Percentiles rank a stretch among this genome's conserved stretches.
phyloP scores from a whole-genome alignment of 2,113 vertebrate genomes.

The Archilochus colubris region DNA sequence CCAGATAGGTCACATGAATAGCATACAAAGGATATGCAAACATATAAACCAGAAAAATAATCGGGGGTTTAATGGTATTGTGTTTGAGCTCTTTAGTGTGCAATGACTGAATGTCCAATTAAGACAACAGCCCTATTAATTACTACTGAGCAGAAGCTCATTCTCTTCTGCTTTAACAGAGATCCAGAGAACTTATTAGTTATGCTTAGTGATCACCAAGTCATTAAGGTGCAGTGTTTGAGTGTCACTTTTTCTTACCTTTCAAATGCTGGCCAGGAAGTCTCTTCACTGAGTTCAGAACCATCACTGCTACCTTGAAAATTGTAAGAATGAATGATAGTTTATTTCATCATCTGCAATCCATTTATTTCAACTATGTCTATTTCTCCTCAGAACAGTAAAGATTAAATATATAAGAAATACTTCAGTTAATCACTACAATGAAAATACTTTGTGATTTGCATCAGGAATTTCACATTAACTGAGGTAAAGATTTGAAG shows the following conservation, averaged over 20 bases:
- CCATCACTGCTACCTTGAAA: constrained; percentile 95
- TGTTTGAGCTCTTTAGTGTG: not conserved
- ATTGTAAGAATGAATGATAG: not conserved
- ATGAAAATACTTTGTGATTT: not conserved
- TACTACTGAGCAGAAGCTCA: not conserved
- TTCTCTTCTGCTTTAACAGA: not conserved
- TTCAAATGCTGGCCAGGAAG: constrained; percentile 98
- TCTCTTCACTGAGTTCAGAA: constrained; percentile 97
- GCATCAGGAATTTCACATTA: not conserved
- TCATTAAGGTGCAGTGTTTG: not conserved
- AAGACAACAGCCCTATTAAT: not conserved
- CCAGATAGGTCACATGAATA: not conserved
- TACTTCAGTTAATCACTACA: not conserved
- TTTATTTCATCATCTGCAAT: not conserved
- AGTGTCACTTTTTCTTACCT: constrained; percentile 80
- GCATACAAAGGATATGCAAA: not conserved
- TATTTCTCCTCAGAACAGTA: not conserved
- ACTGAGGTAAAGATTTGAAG: not conserved
- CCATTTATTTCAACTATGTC: not conserved
- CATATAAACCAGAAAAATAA: not conserved
- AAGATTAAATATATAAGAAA: not conserved
- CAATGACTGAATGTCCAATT: not conserved
- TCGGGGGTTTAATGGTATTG: not conserved
- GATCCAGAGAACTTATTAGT: not conserved
- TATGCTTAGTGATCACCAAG: no score